phyloP scores from a whole-genome alignment of 2,888 invertebrate species.

The Boloria euphrosyne region DNA sequence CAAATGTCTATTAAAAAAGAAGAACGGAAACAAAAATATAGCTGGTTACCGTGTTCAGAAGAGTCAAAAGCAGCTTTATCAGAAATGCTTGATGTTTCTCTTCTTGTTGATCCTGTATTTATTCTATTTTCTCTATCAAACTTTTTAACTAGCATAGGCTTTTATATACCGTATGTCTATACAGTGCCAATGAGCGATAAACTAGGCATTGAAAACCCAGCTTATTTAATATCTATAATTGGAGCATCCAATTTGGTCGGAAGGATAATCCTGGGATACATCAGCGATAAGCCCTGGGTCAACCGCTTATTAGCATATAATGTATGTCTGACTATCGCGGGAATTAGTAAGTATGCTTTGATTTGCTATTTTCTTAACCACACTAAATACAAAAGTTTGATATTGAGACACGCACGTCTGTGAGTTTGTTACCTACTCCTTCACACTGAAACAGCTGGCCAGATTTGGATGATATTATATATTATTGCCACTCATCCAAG shows the following conservation, averaged over 20 bases:
- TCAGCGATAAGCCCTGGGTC: conserved; percentile 94
- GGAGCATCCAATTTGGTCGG: conserved; percentile 95
- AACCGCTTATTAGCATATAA: conserved; percentile 96
- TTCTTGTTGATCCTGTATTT: conserved; percentile 93
- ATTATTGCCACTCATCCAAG: no score
- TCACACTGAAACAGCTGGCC: no score
- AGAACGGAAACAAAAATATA: conserved; percentile 72
- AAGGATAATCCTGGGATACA: conserved; percentile 92
- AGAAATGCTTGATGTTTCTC: conserved; percentile 92
- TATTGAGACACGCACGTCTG: no score
- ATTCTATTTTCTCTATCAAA: conserved; percentile 95
- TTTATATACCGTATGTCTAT: conserved; percentile 96
- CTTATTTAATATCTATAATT: conserved; percentile 89
- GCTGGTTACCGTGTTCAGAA: conserved; percentile 85
- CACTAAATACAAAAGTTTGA: no score
- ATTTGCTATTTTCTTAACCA: no score
- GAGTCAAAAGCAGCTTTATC: conserved; percentile 87
- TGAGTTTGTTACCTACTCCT: no score
- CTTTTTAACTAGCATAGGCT: conserved; percentile 96
- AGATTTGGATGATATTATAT: no score
- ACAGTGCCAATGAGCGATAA: conserved; percentile 88
- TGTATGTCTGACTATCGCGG: conserved; percentile 92
- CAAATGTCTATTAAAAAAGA: conserved; percentile 60
- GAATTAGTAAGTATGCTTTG: conserved; percentile 85
- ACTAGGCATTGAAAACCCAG: conserved; percentile 83